These are phyloP conservation scores for Bugula neritina DNA, from an alignment of 2,888 invertebrate species.

Conservation along the genomic window DNA sequence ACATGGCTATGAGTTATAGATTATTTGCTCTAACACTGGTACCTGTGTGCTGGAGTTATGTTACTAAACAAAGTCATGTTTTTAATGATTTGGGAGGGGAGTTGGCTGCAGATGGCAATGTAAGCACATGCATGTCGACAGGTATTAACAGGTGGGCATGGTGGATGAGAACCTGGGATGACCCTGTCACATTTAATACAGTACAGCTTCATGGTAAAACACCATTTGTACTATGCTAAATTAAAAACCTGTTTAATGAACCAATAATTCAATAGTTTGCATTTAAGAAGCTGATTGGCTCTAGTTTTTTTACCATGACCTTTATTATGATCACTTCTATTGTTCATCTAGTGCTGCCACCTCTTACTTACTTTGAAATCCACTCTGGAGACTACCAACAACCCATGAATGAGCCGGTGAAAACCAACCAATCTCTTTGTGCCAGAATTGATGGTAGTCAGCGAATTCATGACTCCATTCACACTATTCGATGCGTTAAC, in stretches of 20 bases:
- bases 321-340: no score
- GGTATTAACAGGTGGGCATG: slow-evolving; percentile 1
- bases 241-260: no score
- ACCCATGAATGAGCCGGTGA: slow-evolving; percentile 18
- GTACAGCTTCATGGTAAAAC: neutral
- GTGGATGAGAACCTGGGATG: slow-evolving; percentile 24
- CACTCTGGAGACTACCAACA: slow-evolving; percentile 6
- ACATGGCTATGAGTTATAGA: no score
- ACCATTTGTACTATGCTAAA: no score
- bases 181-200: slow-evolving; percentile 7
- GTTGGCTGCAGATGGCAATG: neutral
- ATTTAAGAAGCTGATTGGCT: no score
- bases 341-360: slow-evolving; percentile 9
- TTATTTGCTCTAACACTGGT: no score
- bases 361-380: slow-evolving; percentile 12
- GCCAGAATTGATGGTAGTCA: slow-evolving; percentile 15
- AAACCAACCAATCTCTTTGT: neutral
- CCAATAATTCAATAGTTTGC: no score
- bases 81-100: neutral
- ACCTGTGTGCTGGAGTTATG: neutral
- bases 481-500: slow-evolving; percentile 1
- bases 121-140: neutral
- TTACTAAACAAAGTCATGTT: slow-evolving; percentile 20
- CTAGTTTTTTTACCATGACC: no score
- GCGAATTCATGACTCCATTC: neutral